Percentiles rank a stretch among this genome's conserved stretches.
These are phyloP conservation scores for Drosophila prolongata DNA, from an alignment of 2,888 invertebrate species.

Conservation along the genomic window DNA sequence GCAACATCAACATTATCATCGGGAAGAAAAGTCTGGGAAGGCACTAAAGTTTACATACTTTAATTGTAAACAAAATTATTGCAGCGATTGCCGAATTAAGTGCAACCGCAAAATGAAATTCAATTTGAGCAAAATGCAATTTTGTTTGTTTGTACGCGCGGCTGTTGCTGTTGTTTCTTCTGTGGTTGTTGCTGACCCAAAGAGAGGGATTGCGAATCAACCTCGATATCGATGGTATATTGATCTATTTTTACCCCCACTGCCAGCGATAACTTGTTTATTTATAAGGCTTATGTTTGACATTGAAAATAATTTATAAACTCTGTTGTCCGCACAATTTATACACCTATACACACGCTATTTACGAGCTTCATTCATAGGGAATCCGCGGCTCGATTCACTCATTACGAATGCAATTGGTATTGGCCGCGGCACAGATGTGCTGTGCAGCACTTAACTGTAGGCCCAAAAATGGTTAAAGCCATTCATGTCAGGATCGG, in stretches of 20 bases:
- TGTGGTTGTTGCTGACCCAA: conserved; percentile 39
- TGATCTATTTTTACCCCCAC: conserved; percentile 44
- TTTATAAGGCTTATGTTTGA: conserved; percentile 77
- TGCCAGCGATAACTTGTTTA: conserved; percentile 58
- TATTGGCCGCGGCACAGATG: conserved; percentile 53
- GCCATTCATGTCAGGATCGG: conserved; percentile 71
- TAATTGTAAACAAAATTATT: conserved; percentile 80
- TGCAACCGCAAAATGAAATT: conserved; percentile 72
- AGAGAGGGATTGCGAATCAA: conserved; percentile 33
- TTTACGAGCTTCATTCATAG: conserved; percentile 56
- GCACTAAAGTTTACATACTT: conserved; percentile 60
- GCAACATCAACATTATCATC: conserved; percentile 20
- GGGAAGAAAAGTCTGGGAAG: conserved; percentile 34
- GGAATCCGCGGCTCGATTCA: conserved; percentile 28
- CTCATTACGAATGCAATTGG: conserved; percentile 78
- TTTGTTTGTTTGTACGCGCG: conserved; percentile 64
- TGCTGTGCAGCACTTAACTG: conserved; percentile 71
- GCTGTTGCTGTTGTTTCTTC: conserved; percentile 15
- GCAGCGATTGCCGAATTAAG: conserved; percentile 79
- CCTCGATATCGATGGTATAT: conserved; percentile 25
- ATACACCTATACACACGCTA: conserved; percentile 67
- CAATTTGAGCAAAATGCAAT: conserved; percentile 65
- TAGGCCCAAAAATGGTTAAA: conserved; percentile 82
- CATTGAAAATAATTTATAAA: conserved; percentile 83
- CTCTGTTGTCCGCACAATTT: conserved; percentile 65